Evolutionary conservation across 2,113 vertebrate species (phyloP), one percentile per base, ranked within the genome.

Genomic region (Elgaria multicarinata): DNA sequence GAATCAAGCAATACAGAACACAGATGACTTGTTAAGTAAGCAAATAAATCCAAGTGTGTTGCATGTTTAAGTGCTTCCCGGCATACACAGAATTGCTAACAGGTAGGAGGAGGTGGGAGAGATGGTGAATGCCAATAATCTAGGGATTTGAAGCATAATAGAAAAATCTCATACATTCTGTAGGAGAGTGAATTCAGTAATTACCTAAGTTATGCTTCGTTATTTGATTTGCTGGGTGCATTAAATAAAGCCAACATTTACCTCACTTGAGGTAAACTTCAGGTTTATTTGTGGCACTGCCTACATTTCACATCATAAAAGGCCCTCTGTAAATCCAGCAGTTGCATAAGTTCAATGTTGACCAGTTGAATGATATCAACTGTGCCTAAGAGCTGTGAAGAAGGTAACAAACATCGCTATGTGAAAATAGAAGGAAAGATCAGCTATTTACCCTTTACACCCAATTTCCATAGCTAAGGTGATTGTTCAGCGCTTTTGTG

Each of bases 1-100:
- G 8, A 83, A 85, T 71, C 88, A 86, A 93, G 1, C 33, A 82
- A 26, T 50, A 83, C 81, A 83, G 91, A 84, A 7, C 14, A 55
- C 44, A 2, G 74, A 33, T 66, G 71, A 75, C 72, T 83, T 26
- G 67, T 77, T 80, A 87, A 71, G 78, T 80, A 87, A 71, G 78
- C 88, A 84, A 88, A 91, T 42, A 76, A 90, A 72, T 81, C 18
- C 2, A 55, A 46, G 1, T n/a, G 50, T 10, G 83, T 44, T 92
- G n/a, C 20, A n/a, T 89, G 53, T 88, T 90, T 87, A 64, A 28
- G 7, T 84, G 39, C 6, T 79, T 3, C 71, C n/a, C 91, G 55
- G 46, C 44, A 84, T 1, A 7, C 12, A 50, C 6, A 53, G 5
- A 44, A 83, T 69, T 7, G 55, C 36, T 88, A n/a, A 46, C 71